phyloP scores from a whole-genome alignment of 92 coral and sea anemone genomes.

The Diadumene lineata region DNA sequence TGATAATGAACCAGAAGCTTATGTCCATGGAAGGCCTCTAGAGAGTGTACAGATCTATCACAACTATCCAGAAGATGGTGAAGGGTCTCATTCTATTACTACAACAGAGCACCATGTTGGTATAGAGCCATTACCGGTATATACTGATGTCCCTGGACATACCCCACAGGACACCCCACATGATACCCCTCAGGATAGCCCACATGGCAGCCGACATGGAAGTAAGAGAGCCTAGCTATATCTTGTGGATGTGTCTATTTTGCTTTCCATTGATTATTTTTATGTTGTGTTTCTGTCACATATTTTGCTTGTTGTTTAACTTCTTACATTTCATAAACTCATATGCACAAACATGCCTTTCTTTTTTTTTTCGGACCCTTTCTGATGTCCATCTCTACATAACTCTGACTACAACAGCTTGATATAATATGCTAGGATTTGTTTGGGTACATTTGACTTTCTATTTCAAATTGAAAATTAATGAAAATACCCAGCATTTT shows the following conservation, averaged over 20 bases:
- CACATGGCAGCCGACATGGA: neutral
- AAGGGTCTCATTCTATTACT: slow-evolving; percentile 9
- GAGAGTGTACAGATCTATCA: slow-evolving; percentile 35
- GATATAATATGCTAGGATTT: too few species aligned
- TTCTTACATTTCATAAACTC: too few species aligned
- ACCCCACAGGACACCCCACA: slow-evolving; percentile 11
- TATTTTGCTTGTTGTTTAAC: too few species aligned
- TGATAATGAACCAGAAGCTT: slow-evolving; percentile 15
- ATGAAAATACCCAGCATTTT: too few species aligned
- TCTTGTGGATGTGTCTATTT: neutral
- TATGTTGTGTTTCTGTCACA: too few species aligned
- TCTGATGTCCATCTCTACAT: too few species aligned
- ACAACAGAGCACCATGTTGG: slow-evolving; percentile 27
- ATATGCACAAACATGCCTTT: too few species aligned
- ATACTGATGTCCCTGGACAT: slow-evolving; percentile 25
- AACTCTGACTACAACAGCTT: too few species aligned
- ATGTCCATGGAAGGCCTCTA: slow-evolving; percentile 15
- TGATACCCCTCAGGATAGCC: slow-evolving; percentile 14
- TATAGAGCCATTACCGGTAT: slow-evolving; percentile 26
- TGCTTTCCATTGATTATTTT: neutral
- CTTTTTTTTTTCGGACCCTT: too few species aligned
- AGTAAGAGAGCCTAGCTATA: neutral
- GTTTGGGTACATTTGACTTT: too few species aligned
- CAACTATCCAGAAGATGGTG: slow-evolving; percentile 21
- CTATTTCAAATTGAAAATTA: too few species aligned